Conservation (phyloP, 2,888 invertebrate genomes). For the Chaetoderma sp. region DNA sequence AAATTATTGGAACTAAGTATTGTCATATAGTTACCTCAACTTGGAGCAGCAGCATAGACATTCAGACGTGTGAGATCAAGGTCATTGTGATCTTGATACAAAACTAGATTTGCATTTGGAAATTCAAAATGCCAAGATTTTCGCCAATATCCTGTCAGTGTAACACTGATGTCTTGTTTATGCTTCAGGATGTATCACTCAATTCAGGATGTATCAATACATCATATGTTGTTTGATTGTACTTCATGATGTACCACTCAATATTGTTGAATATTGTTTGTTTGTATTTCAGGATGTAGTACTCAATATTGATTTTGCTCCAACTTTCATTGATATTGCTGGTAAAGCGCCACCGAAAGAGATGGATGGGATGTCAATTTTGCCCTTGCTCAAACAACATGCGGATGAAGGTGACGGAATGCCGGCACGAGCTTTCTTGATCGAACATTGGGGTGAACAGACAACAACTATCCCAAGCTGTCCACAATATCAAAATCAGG, state of each 20-base stretch:
- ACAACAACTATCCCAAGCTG: constrained; percentile 75
- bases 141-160: too few species aligned
- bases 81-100: too few species aligned
- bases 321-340: constrained; percentile 84
- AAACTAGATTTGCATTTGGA: too few species aligned
- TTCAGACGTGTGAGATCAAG: too few species aligned
- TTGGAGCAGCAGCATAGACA: too few species aligned
- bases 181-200: too few species aligned
- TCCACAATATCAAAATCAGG: constrained; percentile 75
- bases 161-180: too few species aligned
- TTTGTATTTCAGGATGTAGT: constrained; percentile 74
- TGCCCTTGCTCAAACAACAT: constrained; percentile 54
- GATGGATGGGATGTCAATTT: constrained; percentile 78
- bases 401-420: too few species aligned
- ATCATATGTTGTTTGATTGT: background rate
- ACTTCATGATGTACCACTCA: background rate
- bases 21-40: too few species aligned
- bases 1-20: too few species aligned
- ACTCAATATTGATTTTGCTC: constrained; percentile 84
- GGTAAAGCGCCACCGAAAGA: constrained; percentile 71
- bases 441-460: constrained; percentile 87
- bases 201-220: background rate
- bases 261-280: background rate
- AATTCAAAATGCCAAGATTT: too few species aligned
- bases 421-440: too few species aligned